Evolutionary conservation across 2,888 invertebrate species (phyloP).

Genomic region (Priocnemis perturbator): DNA sequence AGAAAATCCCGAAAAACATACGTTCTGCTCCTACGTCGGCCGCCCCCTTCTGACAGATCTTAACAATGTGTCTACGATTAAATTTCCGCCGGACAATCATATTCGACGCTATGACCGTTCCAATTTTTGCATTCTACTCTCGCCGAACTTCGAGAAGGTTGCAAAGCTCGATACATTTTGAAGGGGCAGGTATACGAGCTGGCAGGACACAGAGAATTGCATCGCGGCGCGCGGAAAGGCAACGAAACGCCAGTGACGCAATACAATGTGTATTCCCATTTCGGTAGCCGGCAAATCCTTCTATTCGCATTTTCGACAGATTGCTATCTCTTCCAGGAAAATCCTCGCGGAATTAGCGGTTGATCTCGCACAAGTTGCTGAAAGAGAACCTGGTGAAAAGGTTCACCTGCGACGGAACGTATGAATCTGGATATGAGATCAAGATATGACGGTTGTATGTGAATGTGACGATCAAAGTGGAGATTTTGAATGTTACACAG

Average conservation of each 20-base stretch:
- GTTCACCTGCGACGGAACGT: constrained; percentile 18
- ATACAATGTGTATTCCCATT: constrained; percentile 37
- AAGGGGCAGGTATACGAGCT: constrained; percentile 19
- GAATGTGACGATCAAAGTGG: too few relatives aligned
- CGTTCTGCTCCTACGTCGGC: neutral
- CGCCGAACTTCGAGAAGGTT: neutral
- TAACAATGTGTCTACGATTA: neutral
- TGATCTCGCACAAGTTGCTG: constrained; percentile 21
- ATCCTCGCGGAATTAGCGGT: constrained; percentile 41
- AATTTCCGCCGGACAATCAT: neutral
- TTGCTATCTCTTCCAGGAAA: constrained; percentile 35
- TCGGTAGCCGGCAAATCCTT: constrained; percentile 33
- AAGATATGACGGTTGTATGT: too few relatives aligned
- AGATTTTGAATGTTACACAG: too few relatives aligned
- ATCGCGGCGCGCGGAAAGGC: constrained; percentile 24
- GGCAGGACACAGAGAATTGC: constrained; percentile 5
- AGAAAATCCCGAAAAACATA: neutral
- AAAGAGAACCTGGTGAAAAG: constrained; percentile 12
- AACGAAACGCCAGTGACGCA: constrained; percentile 44
- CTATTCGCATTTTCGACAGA: constrained; percentile 31
- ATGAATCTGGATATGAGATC: too few relatives aligned
- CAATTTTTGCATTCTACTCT: neutral
- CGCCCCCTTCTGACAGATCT: neutral
- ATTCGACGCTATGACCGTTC: neutral
- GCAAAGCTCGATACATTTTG: neutral